A percentile compares a stretch with the other conserved stretches of the same genome.
Conservation (phyloP, 37 sponge, comb jelly and placozoan species). For the Agelas oroides region DNA sequence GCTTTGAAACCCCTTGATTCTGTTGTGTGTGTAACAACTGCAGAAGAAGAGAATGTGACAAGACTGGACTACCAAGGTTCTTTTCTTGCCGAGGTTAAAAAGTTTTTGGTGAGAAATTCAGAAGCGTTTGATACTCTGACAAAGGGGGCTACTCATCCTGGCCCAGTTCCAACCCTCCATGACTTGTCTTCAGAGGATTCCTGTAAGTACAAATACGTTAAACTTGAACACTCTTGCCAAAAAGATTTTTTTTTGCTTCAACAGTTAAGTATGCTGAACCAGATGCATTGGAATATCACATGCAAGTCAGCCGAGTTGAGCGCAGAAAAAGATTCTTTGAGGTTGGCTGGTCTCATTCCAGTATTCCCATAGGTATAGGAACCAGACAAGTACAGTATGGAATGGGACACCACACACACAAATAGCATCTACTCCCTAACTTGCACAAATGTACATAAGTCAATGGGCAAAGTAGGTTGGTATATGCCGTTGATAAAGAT, state of each 20-base stretch:
- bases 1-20: too few relatives aligned
- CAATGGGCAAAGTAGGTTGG: too few relatives aligned
- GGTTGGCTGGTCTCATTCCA: conserved; percentile 16
- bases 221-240: too few relatives aligned
- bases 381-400: too few relatives aligned
- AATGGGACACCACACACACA: too few relatives aligned
- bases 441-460: too few relatives aligned
- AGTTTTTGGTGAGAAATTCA: conserved; percentile 13
- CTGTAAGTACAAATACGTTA: background rate
- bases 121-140: conserved; percentile 14
- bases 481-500: too few relatives aligned
- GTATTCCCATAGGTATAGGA: background rate
- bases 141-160: background rate
- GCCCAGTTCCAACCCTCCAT: background rate
- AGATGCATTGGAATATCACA: conserved; percentile 61
- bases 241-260: too few relatives aligned
- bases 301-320: background rate
- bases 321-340: conserved; percentile 48
- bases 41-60: too few relatives aligned
- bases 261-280: conserved; percentile 39
- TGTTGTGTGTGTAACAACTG: too few relatives aligned
- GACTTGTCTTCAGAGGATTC: background rate
- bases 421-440: too few relatives aligned
- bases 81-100: conserved; percentile 27
- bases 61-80: conserved; percentile 14